Evolutionary conservation across 2,113 vertebrate genomes (phyloP).

Genomic region (Leptocoma aspasia): DNA sequence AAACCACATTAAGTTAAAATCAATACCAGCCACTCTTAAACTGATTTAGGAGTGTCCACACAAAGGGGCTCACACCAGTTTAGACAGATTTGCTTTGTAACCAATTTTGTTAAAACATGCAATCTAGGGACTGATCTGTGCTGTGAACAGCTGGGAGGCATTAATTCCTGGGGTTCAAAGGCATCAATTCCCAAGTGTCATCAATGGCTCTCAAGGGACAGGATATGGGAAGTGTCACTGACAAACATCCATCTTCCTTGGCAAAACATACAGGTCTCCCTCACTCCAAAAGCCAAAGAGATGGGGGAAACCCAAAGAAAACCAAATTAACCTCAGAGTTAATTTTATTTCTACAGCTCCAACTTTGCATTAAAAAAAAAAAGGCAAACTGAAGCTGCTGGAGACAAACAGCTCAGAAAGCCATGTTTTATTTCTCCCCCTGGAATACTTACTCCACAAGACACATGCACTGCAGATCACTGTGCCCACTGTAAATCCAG

Average conservation of each 20-base stretch:
- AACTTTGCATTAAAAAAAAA: not conserved
- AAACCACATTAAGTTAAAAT: conserved; percentile 66
- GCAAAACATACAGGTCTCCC: not conserved
- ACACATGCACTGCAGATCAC: not conserved
- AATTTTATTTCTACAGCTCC: not conserved
- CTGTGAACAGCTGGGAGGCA: not conserved
- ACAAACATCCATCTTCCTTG: not conserved
- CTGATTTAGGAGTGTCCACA: conserved; percentile 59
- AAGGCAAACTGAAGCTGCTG: not conserved
- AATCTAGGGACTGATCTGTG: not conserved
- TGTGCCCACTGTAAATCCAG: conserved; percentile 1
- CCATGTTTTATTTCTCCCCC: not conserved
- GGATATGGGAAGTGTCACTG: not conserved
- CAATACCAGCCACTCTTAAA: conserved; percentile 56
- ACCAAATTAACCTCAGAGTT: not conserved
- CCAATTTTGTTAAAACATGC: conserved; percentile 9
- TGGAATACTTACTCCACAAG: not conserved
- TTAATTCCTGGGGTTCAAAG: conserved; percentile 5
- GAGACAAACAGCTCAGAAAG: not conserved
- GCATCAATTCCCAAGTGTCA: conserved; percentile 4
- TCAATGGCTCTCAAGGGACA: not conserved
- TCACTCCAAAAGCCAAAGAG: not conserved
- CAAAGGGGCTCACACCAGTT: conserved; percentile 44
- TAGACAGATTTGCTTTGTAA: conserved; percentile 37
- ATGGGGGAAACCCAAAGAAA: not conserved